Evolutionary conservation across 2,888 invertebrate genomes (phyloP).

Genomic region (Volucella inanis): DNA sequence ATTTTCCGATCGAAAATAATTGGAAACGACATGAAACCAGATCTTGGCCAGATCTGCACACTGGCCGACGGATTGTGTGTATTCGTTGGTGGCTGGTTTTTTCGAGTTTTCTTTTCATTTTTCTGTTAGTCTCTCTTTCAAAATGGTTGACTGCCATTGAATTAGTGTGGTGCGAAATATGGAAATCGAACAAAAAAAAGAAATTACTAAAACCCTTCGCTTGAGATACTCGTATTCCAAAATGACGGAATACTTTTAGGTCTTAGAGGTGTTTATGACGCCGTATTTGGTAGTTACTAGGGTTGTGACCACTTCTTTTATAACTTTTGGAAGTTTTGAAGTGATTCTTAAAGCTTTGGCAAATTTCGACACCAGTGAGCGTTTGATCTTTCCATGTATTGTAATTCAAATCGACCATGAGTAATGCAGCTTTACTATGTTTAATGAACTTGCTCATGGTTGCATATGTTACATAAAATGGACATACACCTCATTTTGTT

Average conservation of each 20-base stretch:
- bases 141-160: constrained; percentile 42
- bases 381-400: too few relatives aligned
- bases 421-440: too few relatives aligned
- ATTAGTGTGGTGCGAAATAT: constrained; percentile 63
- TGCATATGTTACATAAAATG: too few relatives aligned
- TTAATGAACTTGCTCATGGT: too few relatives aligned
- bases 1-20: constrained; percentile 29
- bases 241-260: constrained; percentile 44
- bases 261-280: constrained; percentile 47
- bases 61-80: constrained; percentile 37
- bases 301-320: too few relatives aligned
- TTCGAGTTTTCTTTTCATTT: constrained; percentile 16
- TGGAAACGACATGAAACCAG: constrained; percentile 49
- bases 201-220: constrained; percentile 47
- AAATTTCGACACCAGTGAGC: too few relatives aligned
- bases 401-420: too few relatives aligned
- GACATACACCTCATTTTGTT: too few relatives aligned
- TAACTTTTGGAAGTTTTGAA: too few relatives aligned
- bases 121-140: constrained; percentile 27
- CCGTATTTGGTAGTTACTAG: constrained; percentile 6
- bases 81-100: constrained; percentile 15
- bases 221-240: constrained; percentile 10
- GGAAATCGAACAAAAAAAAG: constrained; percentile 49
- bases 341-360: too few relatives aligned
- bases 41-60: constrained; percentile 39